Evolutionary conservation across 2,888 invertebrate genomes (phyloP).

Genomic region (Eupithecia centaureata): DNA sequence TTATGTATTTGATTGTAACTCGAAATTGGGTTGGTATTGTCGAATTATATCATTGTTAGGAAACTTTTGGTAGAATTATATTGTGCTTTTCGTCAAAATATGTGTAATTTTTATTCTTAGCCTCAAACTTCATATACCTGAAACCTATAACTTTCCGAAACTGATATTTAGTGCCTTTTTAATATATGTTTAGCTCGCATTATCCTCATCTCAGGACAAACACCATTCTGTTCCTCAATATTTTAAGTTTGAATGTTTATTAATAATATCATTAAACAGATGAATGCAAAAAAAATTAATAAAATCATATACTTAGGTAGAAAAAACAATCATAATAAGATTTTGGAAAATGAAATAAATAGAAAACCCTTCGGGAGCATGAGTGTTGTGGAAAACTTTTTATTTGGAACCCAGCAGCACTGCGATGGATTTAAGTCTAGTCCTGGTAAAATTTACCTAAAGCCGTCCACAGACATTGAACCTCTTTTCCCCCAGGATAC

Average conservation of each 20-base stretch:
- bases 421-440: not conserved
- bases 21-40: not conserved
- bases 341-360: too few relatives aligned
- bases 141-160: not conserved
- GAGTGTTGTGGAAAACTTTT: not conserved
- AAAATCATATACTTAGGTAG: too few relatives aligned
- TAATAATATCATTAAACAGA: too few relatives aligned
- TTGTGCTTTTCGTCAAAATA: not conserved
- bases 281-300: too few relatives aligned
- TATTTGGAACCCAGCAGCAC: not conserved
- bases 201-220: not conserved
- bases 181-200: not conserved
- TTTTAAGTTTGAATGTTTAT: not conserved
- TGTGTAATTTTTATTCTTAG: not conserved
- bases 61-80: not conserved
- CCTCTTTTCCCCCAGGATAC: not conserved
- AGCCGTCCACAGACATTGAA: not conserved
- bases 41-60: not conserved
- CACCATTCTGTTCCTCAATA: not conserved
- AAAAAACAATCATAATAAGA: not conserved
- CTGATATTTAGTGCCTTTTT: not conserved
- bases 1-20: conserved; percentile 65
- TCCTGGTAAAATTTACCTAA: not conserved
- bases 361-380: too few relatives aligned
- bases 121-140: not conserved